Conservation (phyloP, 2,113 vertebrate species). For the Syrrhaptes paradoxus region DNA sequence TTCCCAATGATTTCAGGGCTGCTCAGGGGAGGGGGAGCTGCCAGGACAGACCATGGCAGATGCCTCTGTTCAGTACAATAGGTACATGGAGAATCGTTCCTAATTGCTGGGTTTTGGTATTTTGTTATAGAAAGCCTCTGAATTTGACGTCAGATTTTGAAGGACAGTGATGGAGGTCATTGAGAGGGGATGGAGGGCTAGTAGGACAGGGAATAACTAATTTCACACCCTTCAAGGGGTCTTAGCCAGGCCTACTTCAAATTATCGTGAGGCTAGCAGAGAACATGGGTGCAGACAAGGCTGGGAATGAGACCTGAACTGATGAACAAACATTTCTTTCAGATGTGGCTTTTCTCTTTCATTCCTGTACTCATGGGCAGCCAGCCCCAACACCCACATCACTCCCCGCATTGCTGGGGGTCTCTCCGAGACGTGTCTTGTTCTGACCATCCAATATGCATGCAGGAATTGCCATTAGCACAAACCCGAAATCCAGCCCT, state of each 20-base stretch:
- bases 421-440: rapidly evolving
- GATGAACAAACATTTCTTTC: not conserved
- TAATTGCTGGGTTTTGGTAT: not conserved
- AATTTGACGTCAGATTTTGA: not conserved
- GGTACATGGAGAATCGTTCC: not conserved
- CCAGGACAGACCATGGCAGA: not conserved
- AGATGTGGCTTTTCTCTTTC: not conserved
- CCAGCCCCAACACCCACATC: not conserved
- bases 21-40: not conserved
- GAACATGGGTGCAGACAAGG: not conserved
- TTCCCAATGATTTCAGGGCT: not conserved
- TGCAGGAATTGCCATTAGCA: not conserved
- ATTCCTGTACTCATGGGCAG: not conserved
- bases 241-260: not conserved
- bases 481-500: not conserved
- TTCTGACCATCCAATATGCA: not conserved
- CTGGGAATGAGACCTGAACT: not conserved
- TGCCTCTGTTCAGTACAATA: not conserved
- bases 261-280: not conserved
- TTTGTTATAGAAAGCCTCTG: not conserved
- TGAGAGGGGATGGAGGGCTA: not conserved
- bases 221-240: not conserved
- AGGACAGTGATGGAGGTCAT: not conserved
- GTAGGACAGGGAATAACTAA: not conserved
- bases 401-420: not conserved